phyloP scores from a whole-genome alignment of 2,888 invertebrate genomes.

The Drosophila greeni region DNA sequence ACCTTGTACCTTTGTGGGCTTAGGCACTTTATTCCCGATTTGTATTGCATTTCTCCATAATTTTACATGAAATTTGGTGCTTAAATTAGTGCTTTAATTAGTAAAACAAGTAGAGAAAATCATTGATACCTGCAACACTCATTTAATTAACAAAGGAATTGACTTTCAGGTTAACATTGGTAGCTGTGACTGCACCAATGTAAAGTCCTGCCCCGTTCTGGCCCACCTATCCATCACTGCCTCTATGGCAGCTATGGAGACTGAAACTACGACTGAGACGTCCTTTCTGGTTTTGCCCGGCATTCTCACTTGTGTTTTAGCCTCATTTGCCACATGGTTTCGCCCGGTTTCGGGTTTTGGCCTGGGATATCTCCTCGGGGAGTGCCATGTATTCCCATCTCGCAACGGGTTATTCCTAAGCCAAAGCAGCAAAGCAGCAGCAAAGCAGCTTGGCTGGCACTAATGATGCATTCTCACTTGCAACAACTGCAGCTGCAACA shows the following conservation, averaged over 20 bases:
- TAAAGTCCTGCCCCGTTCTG: slow-evolving; percentile 1
- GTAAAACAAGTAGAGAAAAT: neutral
- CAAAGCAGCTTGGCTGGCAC: slow-evolving; percentile 43
- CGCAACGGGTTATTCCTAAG: slow-evolving; percentile 32
- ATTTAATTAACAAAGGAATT: neutral
- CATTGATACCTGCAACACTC: neutral
- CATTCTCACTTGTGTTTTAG: slow-evolving; percentile 57
- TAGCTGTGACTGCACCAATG: neutral
- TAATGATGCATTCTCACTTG: slow-evolving; percentile 60
- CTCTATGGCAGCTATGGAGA: slow-evolving; percentile 33
- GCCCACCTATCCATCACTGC: slow-evolving; percentile 52
- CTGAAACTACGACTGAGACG: slow-evolving; percentile 4
- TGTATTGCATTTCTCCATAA: neutral
- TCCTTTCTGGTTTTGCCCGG: slow-evolving; percentile 27
- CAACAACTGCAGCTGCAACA: slow-evolving; percentile 6
- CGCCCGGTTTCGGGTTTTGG: neutral
- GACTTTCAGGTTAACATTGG: neutral
- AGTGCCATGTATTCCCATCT: slow-evolving; percentile 42
- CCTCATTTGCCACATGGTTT: slow-evolving; percentile 65
- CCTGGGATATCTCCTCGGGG: slow-evolving; percentile 1
- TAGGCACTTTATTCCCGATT: neutral
- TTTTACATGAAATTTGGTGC: neutral
- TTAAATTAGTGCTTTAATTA: neutral
- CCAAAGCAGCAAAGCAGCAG: slow-evolving; percentile 20
- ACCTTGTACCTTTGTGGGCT: too few relatives aligned